Evolutionary conservation across 2,888 invertebrate species (phyloP), one percentile per base, ranked within the genome.

Genomic region (Apotomis capreana): DNA sequence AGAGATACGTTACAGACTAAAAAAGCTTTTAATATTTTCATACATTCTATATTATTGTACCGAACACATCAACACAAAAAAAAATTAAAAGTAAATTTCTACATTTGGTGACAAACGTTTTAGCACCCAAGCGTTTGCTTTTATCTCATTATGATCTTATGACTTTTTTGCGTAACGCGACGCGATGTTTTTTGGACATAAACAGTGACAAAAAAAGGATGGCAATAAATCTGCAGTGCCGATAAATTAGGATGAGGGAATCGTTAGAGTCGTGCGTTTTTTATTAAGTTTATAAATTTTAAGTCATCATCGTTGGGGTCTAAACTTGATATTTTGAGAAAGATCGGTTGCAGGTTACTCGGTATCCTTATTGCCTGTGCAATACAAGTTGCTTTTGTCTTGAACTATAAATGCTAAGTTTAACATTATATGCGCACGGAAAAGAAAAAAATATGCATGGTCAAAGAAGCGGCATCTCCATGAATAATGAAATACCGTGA

Each of bases 151-250:
- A 26, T 26, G 26, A 26, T 26, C 59, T 63, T 52, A 62, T 78
- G 60, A 61, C 62, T 82, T 78, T 88, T 89, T 88, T 88, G 83
- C 79, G 85, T 81, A 87, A 89, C 83, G 81, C 85, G 87, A 89
- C 85, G 85, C 87, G 83, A 82, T 84, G 84, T 84, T 88, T 87
- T 85, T 87, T 85, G 76, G 78, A 84, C 80, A 80, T 82, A 89
- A 88, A 89, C 82, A 84, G 80, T 77, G 77, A 75, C 78, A 88
- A 89, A 89, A 87, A 78, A 79, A 77, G 75, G 75, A 77, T 70
- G 70, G 81, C 82, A 80, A 87, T 90, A 90, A 91, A 91, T 90
- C 89, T 86, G 86, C 83, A 81, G 81, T 79, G 79, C 77, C 76
- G 76, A 84, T 81, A 75, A 71, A 74, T 71, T 68, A 75, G 77